These are phyloP conservation scores for Eucera pruinosa DNA, from an alignment of 2,888 invertebrate species.

Conservation along the genomic window DNA sequence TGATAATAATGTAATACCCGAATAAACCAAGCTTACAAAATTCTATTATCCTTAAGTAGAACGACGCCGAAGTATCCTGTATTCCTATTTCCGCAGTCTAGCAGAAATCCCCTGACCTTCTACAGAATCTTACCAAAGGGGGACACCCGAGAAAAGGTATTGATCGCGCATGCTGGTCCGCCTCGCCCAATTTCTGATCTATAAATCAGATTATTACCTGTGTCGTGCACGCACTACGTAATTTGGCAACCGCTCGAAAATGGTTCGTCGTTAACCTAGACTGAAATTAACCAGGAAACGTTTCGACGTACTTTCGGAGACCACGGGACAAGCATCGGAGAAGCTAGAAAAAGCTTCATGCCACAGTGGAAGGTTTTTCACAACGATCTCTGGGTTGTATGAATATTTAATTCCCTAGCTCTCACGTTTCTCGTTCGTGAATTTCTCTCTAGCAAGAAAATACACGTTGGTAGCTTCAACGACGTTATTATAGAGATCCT, in stretches of 20 bases:
- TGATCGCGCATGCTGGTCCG: slow-evolving; percentile 34
- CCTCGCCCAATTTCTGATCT: slow-evolving; percentile 52
- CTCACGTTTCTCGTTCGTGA: slow-evolving; percentile 5
- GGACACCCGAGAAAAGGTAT: slow-evolving; percentile 32
- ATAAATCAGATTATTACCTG: slow-evolving; percentile 47
- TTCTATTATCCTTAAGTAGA: background rate
- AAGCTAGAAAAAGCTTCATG: slow-evolving; percentile 11
- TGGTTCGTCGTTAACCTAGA: slow-evolving; percentile 11
- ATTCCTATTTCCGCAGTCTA: background rate
- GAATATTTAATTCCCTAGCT: slow-evolving; percentile 37
- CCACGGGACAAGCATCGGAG: background rate
- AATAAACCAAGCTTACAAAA: background rate
- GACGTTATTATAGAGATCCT: background rate
- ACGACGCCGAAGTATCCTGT: background rate
- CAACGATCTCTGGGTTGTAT: background rate
- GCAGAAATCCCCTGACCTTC: slow-evolving; percentile 1
- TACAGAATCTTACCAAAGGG: slow-evolving; percentile 13
- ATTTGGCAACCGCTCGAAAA: slow-evolving; percentile 35
- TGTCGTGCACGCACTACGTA: slow-evolving; percentile 28
- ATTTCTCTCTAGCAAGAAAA: slow-evolving; percentile 17
- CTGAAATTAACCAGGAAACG: slow-evolving; percentile 25
- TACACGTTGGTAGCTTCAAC: slow-evolving; percentile 12
- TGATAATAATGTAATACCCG: background rate
- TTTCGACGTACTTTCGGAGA: background rate
- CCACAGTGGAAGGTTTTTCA: background rate